Base-by-base conservation (phyloP, 2,888 invertebrate species). In the Adela reaumurella region DNA sequence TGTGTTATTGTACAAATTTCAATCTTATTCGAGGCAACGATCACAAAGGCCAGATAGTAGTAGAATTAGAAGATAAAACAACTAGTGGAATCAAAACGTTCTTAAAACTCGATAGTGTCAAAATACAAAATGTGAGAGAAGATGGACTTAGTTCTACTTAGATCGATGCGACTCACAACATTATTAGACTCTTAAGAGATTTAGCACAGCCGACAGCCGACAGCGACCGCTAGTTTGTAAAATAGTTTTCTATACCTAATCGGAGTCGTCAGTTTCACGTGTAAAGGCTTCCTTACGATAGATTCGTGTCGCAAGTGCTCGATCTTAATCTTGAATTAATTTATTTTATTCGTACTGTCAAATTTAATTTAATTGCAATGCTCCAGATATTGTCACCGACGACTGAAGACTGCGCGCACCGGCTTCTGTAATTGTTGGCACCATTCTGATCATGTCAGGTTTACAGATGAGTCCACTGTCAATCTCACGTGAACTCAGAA, bases 221-320 rank as follows among this genome's bases (percentile, higher is more conserved):
- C n/a, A 35, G 35, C 35, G 35, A 35, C 35, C 14, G 35, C 35
- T 35, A 35, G n/a, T 35, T 35, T 35, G 35, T 35, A 35, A 35
- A 35, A 35, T 35, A 8, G 35, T 35, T 11, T 14, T 4, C 8
- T 35, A 35, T 3, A 35, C 35, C 35, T 35, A 35, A 14, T 35
- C 35, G n/a, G n/a, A 14, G 35, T 14, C 14, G 24, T 24, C 24
- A 24, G 24, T 24, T 24, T 24, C 42, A 47, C 46, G 42, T 28
- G 53, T 29, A 44, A 51, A 42, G 58, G 58, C 58, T 58, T 57
- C 55, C 61, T 55, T 61, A 56, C 58, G 58, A 51, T 57, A 53
- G 59, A 59, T 73, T 76, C 77, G 78, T 77, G 78, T 78, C 76
- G 78, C 78, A 77, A 71, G 76, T 78, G 78, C 68, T 70, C 61